Evolutionary conservation across 2,797 vertebrate species (phyloP).

Genomic region (Kryptolebias ocellatus): DNA sequence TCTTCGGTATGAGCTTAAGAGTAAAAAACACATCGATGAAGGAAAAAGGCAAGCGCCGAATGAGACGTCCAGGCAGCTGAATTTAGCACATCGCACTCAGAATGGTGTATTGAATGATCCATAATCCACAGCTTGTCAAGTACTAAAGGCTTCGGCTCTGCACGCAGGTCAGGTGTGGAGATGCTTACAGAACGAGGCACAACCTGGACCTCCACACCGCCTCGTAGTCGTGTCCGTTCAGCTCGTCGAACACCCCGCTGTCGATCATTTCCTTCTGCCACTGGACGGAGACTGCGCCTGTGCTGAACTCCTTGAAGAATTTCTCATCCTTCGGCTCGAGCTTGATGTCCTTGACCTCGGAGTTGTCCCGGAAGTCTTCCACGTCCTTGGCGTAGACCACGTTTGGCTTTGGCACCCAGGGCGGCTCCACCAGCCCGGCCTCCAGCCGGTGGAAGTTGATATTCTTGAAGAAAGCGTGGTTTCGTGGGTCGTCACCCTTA

Average conservation of each 20-base stretch:
- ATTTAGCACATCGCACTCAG: conserved; percentile 21
- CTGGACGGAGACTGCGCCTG: conserved; percentile 84
- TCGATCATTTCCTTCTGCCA: conserved; percentile 93
- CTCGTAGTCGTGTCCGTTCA: conserved; percentile 28
- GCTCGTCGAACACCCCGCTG: conserved; percentile 85
- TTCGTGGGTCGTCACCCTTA: conserved; percentile 85
- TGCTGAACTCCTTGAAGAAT: conserved; percentile 89
- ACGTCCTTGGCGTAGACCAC: conserved; percentile 89
- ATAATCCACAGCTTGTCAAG: conserved; percentile 10
- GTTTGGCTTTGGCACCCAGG: conserved; percentile 88
- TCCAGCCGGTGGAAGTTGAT: conserved; percentile 88
- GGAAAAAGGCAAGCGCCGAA: neutral
- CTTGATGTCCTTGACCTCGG: conserved; percentile 80
- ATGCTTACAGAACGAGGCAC: conserved; percentile 83
- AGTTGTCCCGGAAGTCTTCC: conserved; percentile 81
- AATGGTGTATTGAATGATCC: too few relatives aligned
- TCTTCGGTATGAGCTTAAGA: neutral
- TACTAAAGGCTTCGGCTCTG: conserved; percentile 6
- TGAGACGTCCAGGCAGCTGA: conserved; percentile 8
- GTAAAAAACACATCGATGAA: neutral
- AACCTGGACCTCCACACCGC: conserved; percentile 78
- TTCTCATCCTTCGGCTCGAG: conserved; percentile 85
- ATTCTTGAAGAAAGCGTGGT: conserved; percentile 86
- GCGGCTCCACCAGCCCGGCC: conserved; percentile 84
- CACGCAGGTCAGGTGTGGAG: neutral